Percentiles rank a stretch among this genome's conserved stretches.
Conservation (phyloP, 37 sponge, comb jelly and placozoan genomes). For the Bolinopsis microptera region DNA sequence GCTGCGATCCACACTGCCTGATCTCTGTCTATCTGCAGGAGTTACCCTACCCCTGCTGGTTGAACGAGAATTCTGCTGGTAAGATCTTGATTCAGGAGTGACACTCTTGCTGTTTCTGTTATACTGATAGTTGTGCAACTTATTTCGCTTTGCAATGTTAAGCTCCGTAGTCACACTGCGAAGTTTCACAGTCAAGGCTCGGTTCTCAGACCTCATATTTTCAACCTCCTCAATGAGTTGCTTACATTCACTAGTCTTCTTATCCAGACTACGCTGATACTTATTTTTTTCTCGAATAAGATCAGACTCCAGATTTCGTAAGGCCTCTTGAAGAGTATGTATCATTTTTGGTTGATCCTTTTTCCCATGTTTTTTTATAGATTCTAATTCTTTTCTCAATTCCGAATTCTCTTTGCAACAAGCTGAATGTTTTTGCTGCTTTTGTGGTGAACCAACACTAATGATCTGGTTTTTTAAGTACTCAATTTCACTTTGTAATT, state of each 20-base stretch:
- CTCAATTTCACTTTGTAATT: slow-evolving; percentile 24
- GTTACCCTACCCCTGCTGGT: background rate
- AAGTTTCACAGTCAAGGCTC: slow-evolving; percentile 52
- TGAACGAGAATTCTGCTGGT: background rate
- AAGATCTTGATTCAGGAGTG: background rate
- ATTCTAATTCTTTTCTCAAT: background rate
- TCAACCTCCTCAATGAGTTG: slow-evolving; percentile 23
- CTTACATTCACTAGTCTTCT: slow-evolving; percentile 31
- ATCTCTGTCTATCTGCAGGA: background rate
- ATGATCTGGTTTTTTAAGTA: slow-evolving; percentile 35
- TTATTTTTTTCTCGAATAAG: slow-evolving; percentile 56
- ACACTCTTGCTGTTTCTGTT: background rate
- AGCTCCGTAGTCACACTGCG: slow-evolving; percentile 54
- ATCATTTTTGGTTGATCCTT: slow-evolving; percentile 41
- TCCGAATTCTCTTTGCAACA: slow-evolving; percentile 33
- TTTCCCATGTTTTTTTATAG: background rate
- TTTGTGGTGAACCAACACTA: slow-evolving; percentile 3
- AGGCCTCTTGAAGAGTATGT: slow-evolving; percentile 33
- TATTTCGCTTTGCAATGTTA: slow-evolving; percentile 15
- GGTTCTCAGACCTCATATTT: slow-evolving; percentile 29
- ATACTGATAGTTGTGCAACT: slow-evolving; percentile 5
- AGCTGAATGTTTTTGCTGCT: background rate
- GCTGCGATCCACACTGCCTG: background rate
- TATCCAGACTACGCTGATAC: slow-evolving; percentile 52
- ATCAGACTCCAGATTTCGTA: slow-evolving; percentile 1